Conservation (phyloP, 2,888 invertebrate species). For the Boloria euphrosyne region DNA sequence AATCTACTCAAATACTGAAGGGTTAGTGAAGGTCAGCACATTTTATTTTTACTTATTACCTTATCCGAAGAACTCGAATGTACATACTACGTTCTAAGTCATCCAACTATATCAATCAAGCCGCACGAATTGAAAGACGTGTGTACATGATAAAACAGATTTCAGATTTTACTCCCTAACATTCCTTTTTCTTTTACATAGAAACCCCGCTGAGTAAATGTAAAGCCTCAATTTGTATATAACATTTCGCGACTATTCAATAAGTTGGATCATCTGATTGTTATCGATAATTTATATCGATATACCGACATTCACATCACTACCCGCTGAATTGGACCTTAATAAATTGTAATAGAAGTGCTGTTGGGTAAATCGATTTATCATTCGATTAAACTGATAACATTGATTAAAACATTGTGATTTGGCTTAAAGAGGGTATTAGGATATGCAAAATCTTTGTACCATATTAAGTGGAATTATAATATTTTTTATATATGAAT, state of each 20-base stretch:
- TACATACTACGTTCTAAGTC: background rate
- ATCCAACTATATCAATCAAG: conserved; percentile 13
- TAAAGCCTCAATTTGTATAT: conserved; percentile 73
- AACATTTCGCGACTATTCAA: conserved; percentile 72
- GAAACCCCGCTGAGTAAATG: conserved; percentile 70
- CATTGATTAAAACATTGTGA: conserved; percentile 10
- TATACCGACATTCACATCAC: conserved; percentile 22
- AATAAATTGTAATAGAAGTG: conserved; percentile 24
- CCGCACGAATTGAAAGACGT: conserved; percentile 17
- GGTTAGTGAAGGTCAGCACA: too few species aligned
- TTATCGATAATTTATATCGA: conserved; percentile 53
- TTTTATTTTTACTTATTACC: background rate
- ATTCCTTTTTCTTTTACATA: conserved; percentile 39
- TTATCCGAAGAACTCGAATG: conserved; percentile 6
- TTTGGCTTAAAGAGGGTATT: background rate
- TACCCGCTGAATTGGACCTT: background rate
- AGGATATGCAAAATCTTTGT: background rate
- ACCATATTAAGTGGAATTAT: conserved; percentile 37
- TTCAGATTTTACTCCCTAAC: conserved; percentile 31
- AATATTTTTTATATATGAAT: too few species aligned
- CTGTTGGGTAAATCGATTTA: conserved; percentile 9
- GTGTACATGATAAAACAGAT: conserved; percentile 30
- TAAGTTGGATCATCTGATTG: conserved; percentile 69
- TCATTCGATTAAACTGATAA: conserved; percentile 4
- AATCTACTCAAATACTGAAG: too few species aligned